A percentile compares a stretch with the other conserved stretches of the same genome.
Evolutionary conservation across 2,888 invertebrate genomes (phyloP).

Genomic region (Alviniconcha strummeri): DNA sequence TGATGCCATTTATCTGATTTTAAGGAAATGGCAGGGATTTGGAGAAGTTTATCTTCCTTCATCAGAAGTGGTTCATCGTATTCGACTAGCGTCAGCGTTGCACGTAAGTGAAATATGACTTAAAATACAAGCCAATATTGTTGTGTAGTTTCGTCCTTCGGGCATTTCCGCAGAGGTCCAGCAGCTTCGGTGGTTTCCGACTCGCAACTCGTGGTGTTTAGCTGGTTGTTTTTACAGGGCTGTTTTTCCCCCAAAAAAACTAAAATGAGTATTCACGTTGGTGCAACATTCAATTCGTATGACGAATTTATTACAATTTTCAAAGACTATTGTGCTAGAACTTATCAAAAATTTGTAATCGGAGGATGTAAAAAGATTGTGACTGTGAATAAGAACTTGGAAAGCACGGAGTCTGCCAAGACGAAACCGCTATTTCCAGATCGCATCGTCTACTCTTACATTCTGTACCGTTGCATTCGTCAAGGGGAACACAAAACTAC

Average conservation of each 20-base stretch:
- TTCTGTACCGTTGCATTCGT: slow-evolving; percentile 31
- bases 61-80: slow-evolving; percentile 14
- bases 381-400: slow-evolving; percentile 15
- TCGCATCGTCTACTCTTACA: slow-evolving; percentile 9
- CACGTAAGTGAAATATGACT: background rate
- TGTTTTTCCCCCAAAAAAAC: background rate
- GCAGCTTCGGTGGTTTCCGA: background rate
- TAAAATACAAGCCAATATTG: background rate
- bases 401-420: background rate
- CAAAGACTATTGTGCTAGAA: slow-evolving; percentile 25
- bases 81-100: slow-evolving; percentile 8
- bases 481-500: slow-evolving; percentile 29
- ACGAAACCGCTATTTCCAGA: slow-evolving; percentile 22
- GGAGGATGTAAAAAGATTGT: slow-evolving; percentile 17
- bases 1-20: too few relatives aligned
- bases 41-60: slow-evolving; percentile 22
- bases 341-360: slow-evolving; percentile 26
- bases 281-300: slow-evolving; percentile 26
- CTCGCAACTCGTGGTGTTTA: too few relatives aligned
- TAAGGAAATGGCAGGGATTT: slow-evolving; percentile 9
- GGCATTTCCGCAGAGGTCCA: slow-evolving; percentile 8
- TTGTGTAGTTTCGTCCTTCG: slow-evolving; percentile 1
- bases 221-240: background rate
- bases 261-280: background rate
- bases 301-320: slow-evolving; percentile 21